Evolutionary conservation across 2,888 invertebrate genomes (phyloP).

Genomic region (Melieria crassipennis): DNA sequence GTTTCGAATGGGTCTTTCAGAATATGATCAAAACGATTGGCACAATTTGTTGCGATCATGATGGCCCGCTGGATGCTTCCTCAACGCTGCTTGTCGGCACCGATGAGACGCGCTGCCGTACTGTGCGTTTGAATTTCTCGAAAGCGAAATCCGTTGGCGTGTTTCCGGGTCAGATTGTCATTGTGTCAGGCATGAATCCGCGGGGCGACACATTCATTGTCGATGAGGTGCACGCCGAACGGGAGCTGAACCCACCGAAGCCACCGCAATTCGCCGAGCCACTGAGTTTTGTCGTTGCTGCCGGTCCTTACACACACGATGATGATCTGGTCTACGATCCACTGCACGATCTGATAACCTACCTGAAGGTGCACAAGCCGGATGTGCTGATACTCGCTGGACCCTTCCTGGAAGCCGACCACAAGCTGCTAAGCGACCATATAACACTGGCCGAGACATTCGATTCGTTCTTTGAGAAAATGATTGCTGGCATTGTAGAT

Average conservation of each 20-base stretch:
- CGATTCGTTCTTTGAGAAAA: slow-evolving; percentile 78
- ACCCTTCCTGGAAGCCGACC: slow-evolving; percentile 82
- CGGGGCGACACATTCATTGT: slow-evolving; percentile 76
- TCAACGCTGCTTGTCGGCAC: slow-evolving; percentile 78
- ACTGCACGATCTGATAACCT: slow-evolving; percentile 77
- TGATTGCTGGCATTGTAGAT: slow-evolving; percentile 74
- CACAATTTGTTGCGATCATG: slow-evolving; percentile 79
- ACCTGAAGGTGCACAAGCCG: slow-evolving; percentile 76
- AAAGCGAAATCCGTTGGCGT: slow-evolving; percentile 64
- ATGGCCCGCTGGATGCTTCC: slow-evolving; percentile 75
- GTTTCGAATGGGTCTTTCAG: slow-evolving; percentile 28
- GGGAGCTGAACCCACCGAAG: slow-evolving; percentile 63
- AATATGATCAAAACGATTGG: slow-evolving; percentile 70
- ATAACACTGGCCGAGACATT: slow-evolving; percentile 73
- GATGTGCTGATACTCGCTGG: slow-evolving; percentile 85
- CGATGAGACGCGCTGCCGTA: slow-evolving; percentile 68
- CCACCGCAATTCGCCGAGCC: slow-evolving; percentile 68
- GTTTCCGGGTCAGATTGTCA: slow-evolving; percentile 69
- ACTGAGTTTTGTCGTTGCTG: slow-evolving; percentile 77
- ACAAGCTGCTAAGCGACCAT: slow-evolving; percentile 72
- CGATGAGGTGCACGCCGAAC: slow-evolving; percentile 73
- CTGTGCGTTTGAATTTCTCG: slow-evolving; percentile 67
- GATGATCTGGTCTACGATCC: slow-evolving; percentile 85
- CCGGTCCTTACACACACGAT: slow-evolving; percentile 85
- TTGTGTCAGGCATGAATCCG: slow-evolving; percentile 78